Evolutionary conservation across 2,113 vertebrate genomes (phyloP).

Genomic region (Cnemophilus loriae): DNA sequence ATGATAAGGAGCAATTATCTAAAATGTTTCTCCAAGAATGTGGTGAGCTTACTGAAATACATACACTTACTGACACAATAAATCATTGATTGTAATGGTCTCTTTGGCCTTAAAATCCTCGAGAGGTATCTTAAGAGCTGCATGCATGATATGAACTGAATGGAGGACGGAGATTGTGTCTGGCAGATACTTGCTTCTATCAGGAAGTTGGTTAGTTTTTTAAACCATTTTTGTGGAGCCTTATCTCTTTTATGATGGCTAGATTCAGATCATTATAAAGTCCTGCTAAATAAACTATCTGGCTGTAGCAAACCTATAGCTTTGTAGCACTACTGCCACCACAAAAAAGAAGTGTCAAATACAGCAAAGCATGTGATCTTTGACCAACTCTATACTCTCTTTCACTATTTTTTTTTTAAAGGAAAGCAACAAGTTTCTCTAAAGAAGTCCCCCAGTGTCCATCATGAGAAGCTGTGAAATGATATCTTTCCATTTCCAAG

Average conservation of each 20-base stretch:
- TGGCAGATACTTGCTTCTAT: background rate
- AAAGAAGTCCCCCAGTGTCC: background rate
- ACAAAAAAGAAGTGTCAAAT: background rate
- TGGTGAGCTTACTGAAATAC: background rate
- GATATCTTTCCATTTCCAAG: background rate
- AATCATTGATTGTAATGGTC: background rate
- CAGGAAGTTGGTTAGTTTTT: background rate
- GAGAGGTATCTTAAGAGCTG: background rate
- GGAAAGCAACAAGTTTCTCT: background rate
- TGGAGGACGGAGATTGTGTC: background rate
- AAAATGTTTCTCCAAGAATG: background rate
- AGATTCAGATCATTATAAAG: background rate
- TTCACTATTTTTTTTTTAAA: background rate
- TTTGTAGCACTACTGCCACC: background rate
- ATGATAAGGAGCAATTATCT: background rate
- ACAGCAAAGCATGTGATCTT: background rate
- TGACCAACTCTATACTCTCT: background rate
- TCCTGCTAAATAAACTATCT: background rate
- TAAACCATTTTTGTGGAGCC: background rate
- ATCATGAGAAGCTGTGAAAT: background rate
- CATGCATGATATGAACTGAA: background rate
- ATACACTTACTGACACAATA: background rate
- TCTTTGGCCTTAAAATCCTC: background rate
- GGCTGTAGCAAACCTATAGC: background rate
- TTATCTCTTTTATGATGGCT: background rate